phyloP scores from a whole-genome alignment of 2,888 invertebrate genomes.

The Eledona agricola region DNA sequence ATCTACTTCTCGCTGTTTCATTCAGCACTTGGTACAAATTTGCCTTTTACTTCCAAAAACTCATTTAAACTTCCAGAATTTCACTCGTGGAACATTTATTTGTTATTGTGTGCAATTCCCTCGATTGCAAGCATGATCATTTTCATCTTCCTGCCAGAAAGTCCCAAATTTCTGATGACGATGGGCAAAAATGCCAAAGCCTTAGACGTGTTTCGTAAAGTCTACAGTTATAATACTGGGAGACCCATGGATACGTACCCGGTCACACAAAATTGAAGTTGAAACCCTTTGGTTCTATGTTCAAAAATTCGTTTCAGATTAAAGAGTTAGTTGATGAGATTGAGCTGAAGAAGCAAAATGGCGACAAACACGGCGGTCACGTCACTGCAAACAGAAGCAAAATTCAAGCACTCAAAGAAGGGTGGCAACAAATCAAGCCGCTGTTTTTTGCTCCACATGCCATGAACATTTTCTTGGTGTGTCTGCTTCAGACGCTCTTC shows the following conservation, averaged over 20 bases:
- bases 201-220: slow-evolving; percentile 68
- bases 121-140: slow-evolving; percentile 71
- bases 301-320: slow-evolving; percentile 51
- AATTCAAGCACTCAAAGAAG: slow-evolving; percentile 66
- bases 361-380: slow-evolving; percentile 55
- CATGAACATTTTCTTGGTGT: slow-evolving; percentile 68
- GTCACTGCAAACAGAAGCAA: slow-evolving; percentile 47
- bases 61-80: slow-evolving; percentile 60
- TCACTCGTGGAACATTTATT: slow-evolving; percentile 70
- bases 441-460: slow-evolving; percentile 71
- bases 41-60: not conserved
- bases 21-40: slow-evolving; percentile 46
- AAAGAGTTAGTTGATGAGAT: slow-evolving; percentile 52
- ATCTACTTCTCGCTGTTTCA: slow-evolving; percentile 60
- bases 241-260: slow-evolving; percentile 70
- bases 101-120: slow-evolving; percentile 69
- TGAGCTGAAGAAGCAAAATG: slow-evolving; percentile 30
- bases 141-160: slow-evolving; percentile 73
- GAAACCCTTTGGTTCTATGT: slow-evolving; percentile 5
- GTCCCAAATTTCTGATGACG: slow-evolving; percentile 80
- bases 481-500: slow-evolving; percentile 70
- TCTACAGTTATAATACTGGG: slow-evolving; percentile 74
- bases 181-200: slow-evolving; percentile 73
- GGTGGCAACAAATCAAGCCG: slow-evolving; percentile 70
- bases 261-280: slow-evolving; percentile 60